Percentiles rank a stretch among this genome's conserved stretches.
Conservation (phyloP, 2,888 invertebrate species). For the Tetragonisca angustula region DNA sequence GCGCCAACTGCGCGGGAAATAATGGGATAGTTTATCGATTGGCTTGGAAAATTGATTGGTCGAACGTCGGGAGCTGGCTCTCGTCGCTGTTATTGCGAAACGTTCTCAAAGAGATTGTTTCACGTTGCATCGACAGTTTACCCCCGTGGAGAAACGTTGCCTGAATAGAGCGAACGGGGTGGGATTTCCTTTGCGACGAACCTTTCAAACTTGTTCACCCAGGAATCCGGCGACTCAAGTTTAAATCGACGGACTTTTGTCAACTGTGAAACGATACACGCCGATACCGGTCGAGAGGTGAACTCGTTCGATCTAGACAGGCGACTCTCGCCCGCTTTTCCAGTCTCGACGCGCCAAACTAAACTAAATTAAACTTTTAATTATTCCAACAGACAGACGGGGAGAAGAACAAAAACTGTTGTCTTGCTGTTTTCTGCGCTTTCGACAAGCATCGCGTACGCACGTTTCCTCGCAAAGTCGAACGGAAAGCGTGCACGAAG, state of each 20-base stretch:
- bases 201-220: conserved; percentile 48
- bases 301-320: conserved; percentile 46
- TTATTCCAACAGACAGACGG: conserved; percentile 23
- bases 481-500: background rate
- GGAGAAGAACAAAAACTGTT: background rate
- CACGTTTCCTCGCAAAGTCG: background rate
- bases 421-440: background rate
- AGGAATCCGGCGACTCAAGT: conserved; percentile 50
- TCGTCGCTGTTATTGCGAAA: conserved; percentile 1
- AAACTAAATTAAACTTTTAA: conserved; percentile 57
- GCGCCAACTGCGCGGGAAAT: too few relatives aligned
- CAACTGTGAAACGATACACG: conserved; percentile 54
- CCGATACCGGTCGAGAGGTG: background rate
- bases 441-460: background rate
- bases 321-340: background rate
- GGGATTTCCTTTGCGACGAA: conserved; percentile 47
- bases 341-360: background rate
- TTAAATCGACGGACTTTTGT: conserved; percentile 58
- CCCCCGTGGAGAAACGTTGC: conserved; percentile 26
- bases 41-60: conserved; percentile 29
- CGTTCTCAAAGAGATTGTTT: conserved; percentile 28
- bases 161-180: conserved; percentile 19
- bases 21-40: background rate
- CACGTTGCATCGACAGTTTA: conserved; percentile 40
- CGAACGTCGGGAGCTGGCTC: conserved; percentile 8